A percentile compares a stretch with the other conserved stretches of the same genome.
phyloP scores from a whole-genome alignment of 2,888 invertebrate genomes.

The Troilus luridus region DNA sequence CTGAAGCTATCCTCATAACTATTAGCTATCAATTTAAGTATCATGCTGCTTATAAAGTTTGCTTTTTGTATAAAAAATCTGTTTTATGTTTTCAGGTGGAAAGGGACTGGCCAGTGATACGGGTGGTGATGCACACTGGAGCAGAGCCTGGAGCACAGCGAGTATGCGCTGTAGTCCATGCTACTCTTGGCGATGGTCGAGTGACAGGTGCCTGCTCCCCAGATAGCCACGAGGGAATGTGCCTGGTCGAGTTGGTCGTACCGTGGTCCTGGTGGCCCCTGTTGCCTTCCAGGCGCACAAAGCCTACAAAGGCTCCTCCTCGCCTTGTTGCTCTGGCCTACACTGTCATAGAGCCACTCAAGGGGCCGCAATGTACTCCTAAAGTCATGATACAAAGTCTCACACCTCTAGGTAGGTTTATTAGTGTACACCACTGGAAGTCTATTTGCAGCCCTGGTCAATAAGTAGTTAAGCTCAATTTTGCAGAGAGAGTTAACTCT shows the following conservation, averaged over 20 bases:
- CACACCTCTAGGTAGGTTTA: constrained; percentile 70
- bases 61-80: background rate
- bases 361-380: constrained; percentile 72
- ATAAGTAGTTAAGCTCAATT: no score
- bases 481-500: no score
- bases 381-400: constrained; percentile 81
- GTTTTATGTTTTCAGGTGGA: constrained; percentile 74
- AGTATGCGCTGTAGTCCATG: constrained; percentile 86
- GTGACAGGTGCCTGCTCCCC: constrained; percentile 94
- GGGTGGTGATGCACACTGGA: constrained; percentile 93
- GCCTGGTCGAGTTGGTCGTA: constrained; percentile 86
- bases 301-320: constrained; percentile 77
- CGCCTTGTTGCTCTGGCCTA: constrained; percentile 79
- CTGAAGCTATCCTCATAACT: background rate
- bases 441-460: no score
- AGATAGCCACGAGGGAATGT: constrained; percentile 81
- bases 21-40: background rate
- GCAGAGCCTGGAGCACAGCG: constrained; percentile 86
- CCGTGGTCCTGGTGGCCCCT: constrained; percentile 95
- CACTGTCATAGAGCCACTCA: constrained; percentile 85
- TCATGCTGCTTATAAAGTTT: background rate
- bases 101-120: constrained; percentile 90
- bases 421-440: background rate
- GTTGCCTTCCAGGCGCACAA: constrained; percentile 72
- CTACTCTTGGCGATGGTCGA: constrained; percentile 73